phyloP scores from a whole-genome alignment of 2,888 invertebrate genomes.

The Maniola hyperantus region DNA sequence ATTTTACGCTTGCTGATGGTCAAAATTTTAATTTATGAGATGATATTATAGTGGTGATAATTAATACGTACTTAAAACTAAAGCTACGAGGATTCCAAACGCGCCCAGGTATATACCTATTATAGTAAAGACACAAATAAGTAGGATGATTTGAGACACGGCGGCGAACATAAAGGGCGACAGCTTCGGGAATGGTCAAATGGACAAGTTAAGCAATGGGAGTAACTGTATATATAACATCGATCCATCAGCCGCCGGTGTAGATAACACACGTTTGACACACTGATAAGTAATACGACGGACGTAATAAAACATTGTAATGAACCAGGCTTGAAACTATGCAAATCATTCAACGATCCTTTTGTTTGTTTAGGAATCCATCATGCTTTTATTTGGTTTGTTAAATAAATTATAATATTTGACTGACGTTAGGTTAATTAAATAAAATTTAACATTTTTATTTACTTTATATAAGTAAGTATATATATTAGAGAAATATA shows the following conservation, averaged over 20 bases:
- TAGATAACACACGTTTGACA: conserved; percentile 74
- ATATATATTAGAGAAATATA: too few species aligned
- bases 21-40: too few species aligned
- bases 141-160: conserved; percentile 51
- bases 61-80: too few species aligned
- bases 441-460: too few species aligned
- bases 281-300: conserved; percentile 70
- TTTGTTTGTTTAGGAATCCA: conserved; percentile 25
- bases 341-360: conserved; percentile 27
- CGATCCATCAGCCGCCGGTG: conserved; percentile 70
- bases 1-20: too few species aligned
- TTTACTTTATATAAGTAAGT: too few species aligned
- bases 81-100: too few species aligned
- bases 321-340: conserved; percentile 21
- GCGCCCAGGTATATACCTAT: too few species aligned
- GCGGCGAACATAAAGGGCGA: conserved; percentile 63
- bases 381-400: neutral
- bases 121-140: conserved; percentile 45
- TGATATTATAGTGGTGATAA: too few species aligned
- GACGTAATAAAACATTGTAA: conserved; percentile 31
- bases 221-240: conserved; percentile 49
- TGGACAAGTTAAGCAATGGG: conserved; percentile 54
- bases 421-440: neutral
- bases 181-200: conserved; percentile 50
- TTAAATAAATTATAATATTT: neutral